phyloP scores from a whole-genome alignment of 2,888 invertebrate genomes.

The Sceliomorpha sp. region DNA sequence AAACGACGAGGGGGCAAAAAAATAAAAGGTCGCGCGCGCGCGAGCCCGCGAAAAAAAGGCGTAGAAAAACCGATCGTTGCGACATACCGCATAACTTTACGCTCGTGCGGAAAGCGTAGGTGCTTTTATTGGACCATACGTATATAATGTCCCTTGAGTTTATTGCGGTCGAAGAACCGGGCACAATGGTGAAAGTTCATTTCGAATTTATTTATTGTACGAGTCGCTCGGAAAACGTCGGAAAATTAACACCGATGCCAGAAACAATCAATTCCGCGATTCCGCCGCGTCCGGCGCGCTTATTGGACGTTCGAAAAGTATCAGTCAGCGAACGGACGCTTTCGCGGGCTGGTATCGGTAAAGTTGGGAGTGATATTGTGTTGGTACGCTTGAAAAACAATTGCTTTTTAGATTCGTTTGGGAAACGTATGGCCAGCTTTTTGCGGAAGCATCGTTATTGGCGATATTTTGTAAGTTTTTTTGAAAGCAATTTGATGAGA shows the following conservation, averaged over 20 bases:
- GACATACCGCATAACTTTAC: conserved; percentile 61
- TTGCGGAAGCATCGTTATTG: too few relatives aligned
- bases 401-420: too few relatives aligned
- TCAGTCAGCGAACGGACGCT: too few relatives aligned
- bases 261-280: conserved; percentile 40
- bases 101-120: conserved; percentile 57
- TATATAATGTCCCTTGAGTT: conserved; percentile 59
- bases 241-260: conserved; percentile 46
- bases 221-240: conserved; percentile 38
- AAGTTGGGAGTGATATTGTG: too few relatives aligned
- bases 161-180: conserved; percentile 59
- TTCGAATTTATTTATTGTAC: conserved; percentile 51
- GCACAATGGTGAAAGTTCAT: conserved; percentile 59
- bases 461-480: too few relatives aligned
- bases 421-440: too few relatives aligned
- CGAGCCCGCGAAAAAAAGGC: not conserved
- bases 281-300: conserved; percentile 19
- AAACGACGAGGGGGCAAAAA: conserved; percentile 19
- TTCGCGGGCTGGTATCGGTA: too few relatives aligned
- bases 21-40: too few relatives aligned
- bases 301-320: conserved; percentile 32
- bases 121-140: conserved; percentile 62
- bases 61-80: conserved; percentile 52
- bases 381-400: too few relatives aligned
- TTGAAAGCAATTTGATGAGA: too few relatives aligned